A percentile compares a stretch with the other conserved stretches of the same genome.
Evolutionary conservation across 2,888 invertebrate species (phyloP).

Genomic region (Callyntrura sp.): DNA sequence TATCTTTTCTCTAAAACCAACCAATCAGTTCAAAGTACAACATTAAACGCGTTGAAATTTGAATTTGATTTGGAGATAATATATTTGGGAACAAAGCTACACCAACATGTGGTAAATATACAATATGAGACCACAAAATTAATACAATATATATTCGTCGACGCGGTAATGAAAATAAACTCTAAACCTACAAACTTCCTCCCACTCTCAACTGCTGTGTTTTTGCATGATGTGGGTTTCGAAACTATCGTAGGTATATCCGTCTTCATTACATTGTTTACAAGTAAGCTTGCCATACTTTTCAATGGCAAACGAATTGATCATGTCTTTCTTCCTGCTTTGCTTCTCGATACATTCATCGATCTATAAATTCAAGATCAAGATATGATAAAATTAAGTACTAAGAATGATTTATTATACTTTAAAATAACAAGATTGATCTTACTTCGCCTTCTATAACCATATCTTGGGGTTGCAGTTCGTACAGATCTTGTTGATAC

Average conservation of each 20-base stretch:
- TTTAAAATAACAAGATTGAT: no score
- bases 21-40: no score
- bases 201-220: slow-evolving; percentile 61
- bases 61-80: no score
- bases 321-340: slow-evolving; percentile 63
- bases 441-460: slow-evolving; percentile 81
- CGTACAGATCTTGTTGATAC: slow-evolving; percentile 65
- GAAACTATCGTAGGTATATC: slow-evolving; percentile 63
- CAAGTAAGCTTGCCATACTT: slow-evolving; percentile 60
- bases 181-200: slow-evolving; percentile 1
- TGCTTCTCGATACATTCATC: slow-evolving; percentile 74
- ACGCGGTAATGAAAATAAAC: slow-evolving; percentile 32
- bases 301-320: slow-evolving; percentile 63
- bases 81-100: no score
- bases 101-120: no score
- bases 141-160: slow-evolving; percentile 25
- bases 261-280: slow-evolving; percentile 66
- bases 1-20: no score
- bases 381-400: not conserved
- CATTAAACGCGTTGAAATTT: no score
- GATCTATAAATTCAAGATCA: slow-evolving; percentile 65
- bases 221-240: slow-evolving; percentile 65
- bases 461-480: slow-evolving; percentile 75
- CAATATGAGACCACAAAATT: slow-evolving; percentile 58
- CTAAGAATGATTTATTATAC: slow-evolving; percentile 2